Evolutionary conservation across 2,113 vertebrate genomes (phyloP).

Genomic region (Pelodiscus sinensis): DNA sequence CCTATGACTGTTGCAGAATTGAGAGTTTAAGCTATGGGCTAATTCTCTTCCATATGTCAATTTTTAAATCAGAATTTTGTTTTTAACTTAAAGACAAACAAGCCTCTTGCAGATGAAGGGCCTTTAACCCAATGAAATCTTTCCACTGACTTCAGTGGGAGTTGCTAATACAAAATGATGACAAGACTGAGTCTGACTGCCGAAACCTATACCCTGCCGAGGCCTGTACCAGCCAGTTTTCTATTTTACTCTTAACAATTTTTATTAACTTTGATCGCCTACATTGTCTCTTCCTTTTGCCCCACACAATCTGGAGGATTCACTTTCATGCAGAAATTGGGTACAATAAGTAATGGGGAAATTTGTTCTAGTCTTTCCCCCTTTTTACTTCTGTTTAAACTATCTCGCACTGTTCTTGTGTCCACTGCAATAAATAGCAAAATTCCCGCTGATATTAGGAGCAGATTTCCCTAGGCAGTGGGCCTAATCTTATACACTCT

Average conservation of each 20-base stretch:
- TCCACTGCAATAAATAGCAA: constrained; percentile 57
- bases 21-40: background rate
- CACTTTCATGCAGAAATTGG: background rate
- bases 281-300: background rate
- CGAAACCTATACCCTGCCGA: background rate
- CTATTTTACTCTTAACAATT: background rate
- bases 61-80: background rate
- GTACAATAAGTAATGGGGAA: constrained; percentile 58
- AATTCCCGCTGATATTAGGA: constrained; percentile 64
- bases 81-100: background rate
- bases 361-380: background rate
- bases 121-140: constrained; percentile 49
- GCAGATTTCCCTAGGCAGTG: constrained; percentile 50
- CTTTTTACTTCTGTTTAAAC: constrained; percentile 9
- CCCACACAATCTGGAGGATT: constrained; percentile 21
- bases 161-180: constrained; percentile 1
- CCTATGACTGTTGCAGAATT: background rate
- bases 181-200: fast-evolving
- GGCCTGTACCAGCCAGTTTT: background rate
- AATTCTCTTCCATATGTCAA: background rate
- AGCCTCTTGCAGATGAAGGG: constrained; percentile 43
- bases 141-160: background rate
- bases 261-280: background rate
- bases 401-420: constrained; percentile 60
- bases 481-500: constrained; percentile 60